Evolutionary conservation across 2,797 vertebrate species (phyloP), one percentile per base, ranked within the genome.

Genomic region (Karalla daura): DNA sequence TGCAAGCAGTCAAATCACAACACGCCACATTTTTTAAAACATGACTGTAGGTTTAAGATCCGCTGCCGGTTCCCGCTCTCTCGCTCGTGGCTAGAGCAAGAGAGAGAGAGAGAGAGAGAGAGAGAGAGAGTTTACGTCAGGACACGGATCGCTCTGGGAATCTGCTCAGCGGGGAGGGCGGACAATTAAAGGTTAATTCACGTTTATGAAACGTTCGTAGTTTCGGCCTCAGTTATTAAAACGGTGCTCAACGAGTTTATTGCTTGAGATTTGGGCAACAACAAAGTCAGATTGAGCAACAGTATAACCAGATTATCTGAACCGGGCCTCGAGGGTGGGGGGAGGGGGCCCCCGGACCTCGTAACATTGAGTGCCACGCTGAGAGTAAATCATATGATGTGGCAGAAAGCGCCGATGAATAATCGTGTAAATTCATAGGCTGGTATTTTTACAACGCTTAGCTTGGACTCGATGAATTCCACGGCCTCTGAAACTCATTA

Each of bases 21-120:
- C 60, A 67, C 52, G 61, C 20, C 36, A 66, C 8, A 63, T 76
- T 61, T n/a, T n/a, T n/a, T 45, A 45, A 65, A 64, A 70, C 44
- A 47, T 13, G 41, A 44, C 23, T 7, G 15, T 3, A 30, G 17
- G 56, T 77, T 74, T 71, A 69, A 32, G 40, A 74, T 63, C 49
- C 63, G 68, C 60, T 17, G 21, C 62, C 27, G 30, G 10, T 50
- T 66, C 50, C n/a, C n/a, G n/a, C n/a, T 45, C 20, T 12, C 17
- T 59, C 40, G 51, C 49, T 24, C 36, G 49, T 9, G 28, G 8
- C 44, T 24, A 6, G 21, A 27, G 59, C 37, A 49, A 56, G 27
- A 10, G 6, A 28, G 43, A n/a, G n/a, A n/a, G n/a, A n/a, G n/a
- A n/a, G n/a, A n/a, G n/a, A n/a, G n/a, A n/a, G n/a, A n/a, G n/a